Evolutionary conservation across 2,113 vertebrate genomes (phyloP).

Genomic region (Sula dactylatra): DNA sequence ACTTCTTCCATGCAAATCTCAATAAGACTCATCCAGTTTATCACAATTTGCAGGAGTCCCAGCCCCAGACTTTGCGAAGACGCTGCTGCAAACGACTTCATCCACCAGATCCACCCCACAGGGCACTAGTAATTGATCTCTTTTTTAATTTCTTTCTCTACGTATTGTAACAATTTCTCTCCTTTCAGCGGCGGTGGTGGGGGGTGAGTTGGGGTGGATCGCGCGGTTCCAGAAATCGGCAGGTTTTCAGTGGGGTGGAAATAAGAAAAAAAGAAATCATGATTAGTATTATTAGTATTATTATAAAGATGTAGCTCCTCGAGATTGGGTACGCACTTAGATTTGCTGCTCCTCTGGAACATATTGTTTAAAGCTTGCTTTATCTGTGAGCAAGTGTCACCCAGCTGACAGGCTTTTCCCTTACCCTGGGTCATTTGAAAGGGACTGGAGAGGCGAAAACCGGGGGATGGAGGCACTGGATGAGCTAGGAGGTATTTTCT

Average conservation of each 20-base stretch:
- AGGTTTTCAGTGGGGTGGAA: background rate
- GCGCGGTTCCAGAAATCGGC: background rate
- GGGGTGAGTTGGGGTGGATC: background rate
- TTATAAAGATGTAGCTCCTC: background rate
- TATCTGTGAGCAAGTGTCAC: constrained; percentile 38
- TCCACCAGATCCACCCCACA: constrained; percentile 41
- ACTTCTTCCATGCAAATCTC: constrained; percentile 34
- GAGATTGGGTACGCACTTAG: background rate
- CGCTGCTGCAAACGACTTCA: constrained; percentile 25
- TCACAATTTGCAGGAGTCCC: background rate
- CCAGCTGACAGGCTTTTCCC: constrained; percentile 25
- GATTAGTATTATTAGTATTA: background rate
- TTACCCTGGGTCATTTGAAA: background rate
- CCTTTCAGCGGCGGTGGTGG: background rate
- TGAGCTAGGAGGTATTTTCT: background rate
- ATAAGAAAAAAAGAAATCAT: fast-evolving
- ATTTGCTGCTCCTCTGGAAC: constrained; percentile 13
- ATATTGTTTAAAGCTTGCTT: background rate
- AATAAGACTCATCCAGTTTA: background rate
- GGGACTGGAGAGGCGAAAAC: background rate
- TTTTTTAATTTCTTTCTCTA: background rate
- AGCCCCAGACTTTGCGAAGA: background rate
- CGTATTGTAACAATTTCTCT: background rate
- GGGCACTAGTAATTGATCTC: constrained; percentile 23
- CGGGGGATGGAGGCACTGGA: background rate